These are phyloP conservation scores for Junonia oenone DNA, from an alignment of 2,888 invertebrate species.

Conservation along the genomic window DNA sequence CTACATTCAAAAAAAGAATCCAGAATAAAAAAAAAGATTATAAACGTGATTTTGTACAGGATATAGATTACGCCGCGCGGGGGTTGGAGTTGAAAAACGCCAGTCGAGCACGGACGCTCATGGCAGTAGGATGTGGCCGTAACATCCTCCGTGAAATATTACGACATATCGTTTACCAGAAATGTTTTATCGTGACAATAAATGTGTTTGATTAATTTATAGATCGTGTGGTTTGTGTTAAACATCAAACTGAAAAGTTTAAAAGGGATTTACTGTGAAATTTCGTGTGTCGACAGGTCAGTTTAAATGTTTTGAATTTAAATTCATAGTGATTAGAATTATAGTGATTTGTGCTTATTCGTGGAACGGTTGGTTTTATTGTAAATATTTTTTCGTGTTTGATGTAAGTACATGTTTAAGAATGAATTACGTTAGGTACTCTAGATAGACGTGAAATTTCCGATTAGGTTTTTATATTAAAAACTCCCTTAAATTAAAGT, in stretches of 20 bases:
- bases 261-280: constrained; percentile 13
- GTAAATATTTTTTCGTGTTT: no score
- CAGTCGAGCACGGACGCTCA: constrained; percentile 18
- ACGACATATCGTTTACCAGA: no score
- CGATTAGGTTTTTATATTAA: no score
- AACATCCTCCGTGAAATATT: constrained; percentile 1
- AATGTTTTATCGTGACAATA: constrained; percentile 24
- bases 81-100: constrained; percentile 5
- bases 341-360: background rate
- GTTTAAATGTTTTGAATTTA: background rate
- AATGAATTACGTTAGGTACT: no score
- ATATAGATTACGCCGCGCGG: background rate
- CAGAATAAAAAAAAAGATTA: background rate
- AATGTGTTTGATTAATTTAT: constrained; percentile 22
- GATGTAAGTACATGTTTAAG: no score
- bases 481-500: no score
- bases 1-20: no score
- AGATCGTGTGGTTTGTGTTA: constrained; percentile 20
- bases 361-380: no score
- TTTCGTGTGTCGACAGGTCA: constrained; percentile 6
- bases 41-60: background rate
- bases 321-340: background rate
- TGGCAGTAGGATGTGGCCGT: background rate
- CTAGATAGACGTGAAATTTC: no score
- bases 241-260: background rate